These are phyloP conservation scores for Pachycephala philippinensis DNA, from an alignment of 2,113 vertebrate species.

Conservation along the genomic window DNA sequence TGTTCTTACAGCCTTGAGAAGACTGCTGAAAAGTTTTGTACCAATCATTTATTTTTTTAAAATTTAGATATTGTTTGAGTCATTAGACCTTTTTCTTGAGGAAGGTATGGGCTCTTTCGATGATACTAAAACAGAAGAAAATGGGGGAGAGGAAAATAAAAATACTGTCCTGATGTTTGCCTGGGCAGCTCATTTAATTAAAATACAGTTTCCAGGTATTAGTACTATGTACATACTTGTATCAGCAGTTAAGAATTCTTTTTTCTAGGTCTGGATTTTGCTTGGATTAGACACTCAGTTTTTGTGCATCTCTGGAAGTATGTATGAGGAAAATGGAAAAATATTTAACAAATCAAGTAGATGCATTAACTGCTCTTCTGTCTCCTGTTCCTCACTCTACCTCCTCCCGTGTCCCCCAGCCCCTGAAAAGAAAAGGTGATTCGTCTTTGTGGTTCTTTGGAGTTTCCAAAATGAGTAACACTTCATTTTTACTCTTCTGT, in stretches of 20 bases:
- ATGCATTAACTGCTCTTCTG: neutral
- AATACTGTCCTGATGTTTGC: neutral
- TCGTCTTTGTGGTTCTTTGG: neutral
- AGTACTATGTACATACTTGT: neutral
- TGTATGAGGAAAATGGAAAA: neutral
- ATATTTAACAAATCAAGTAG: neutral
- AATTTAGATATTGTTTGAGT: neutral
- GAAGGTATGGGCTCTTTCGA: neutral
- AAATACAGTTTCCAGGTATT: neutral
- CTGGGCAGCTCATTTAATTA: neutral
- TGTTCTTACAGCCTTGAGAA: neutral
- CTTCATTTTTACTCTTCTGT: neutral
- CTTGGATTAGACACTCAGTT: neutral
- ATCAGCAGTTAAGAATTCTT: neutral
- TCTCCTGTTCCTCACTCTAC: neutral
- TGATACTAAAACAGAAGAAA: neutral
- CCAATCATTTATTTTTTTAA: neutral
- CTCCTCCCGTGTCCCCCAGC: neutral
- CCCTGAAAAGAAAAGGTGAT: neutral
- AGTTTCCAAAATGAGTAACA: neutral
- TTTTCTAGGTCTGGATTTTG: neutral
- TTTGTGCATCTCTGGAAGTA: neutral
- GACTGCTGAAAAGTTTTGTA: neutral
- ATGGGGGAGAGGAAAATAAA: neutral
- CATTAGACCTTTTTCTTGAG: neutral